Evolutionary conservation across 2,888 invertebrate species (phyloP), one percentile per base, ranked within the genome.

Genomic region (Empis stercorea): DNA sequence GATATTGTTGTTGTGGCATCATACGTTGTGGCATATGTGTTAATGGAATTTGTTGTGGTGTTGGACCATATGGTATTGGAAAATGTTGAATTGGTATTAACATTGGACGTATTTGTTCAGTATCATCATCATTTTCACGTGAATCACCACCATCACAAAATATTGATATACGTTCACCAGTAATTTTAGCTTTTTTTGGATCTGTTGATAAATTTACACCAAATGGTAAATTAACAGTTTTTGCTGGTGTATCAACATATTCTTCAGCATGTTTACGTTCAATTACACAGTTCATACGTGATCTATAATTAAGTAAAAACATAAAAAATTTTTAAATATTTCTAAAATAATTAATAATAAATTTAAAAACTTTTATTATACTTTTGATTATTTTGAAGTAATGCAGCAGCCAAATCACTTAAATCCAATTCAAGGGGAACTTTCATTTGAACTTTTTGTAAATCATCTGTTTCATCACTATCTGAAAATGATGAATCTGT

Each of bases 281-380:
- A 38, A 91, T 87, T 17, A 91, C 79, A 68, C 91, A 92, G 70
- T 91, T 91, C 81, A 91, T 88, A 66, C 84, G 82, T 49, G 87
- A 87, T 62, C 79, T 78, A 60, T 1, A 54, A 44, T 15, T 37
- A 27, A 27, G 9, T 7, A 37, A 16, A 1, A 9, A 10, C 10
- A 23, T 7, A 10, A 32, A n/a, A 43, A 43, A 3, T 2, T 32
- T 9, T 10, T 23, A 6, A 16, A 36, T 36, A 32, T 15, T 32
- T 37, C 1, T 13, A 34, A 34, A 34, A n/a, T 32, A 6, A n/a
- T 13, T 13, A 34, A 34, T n/a, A 2, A n/a, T 4, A 13, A 32
- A 32, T n/a, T n/a, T 13, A 32, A 32, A 13, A n/a, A n/a, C n/a
- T n/a, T n/a, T 34, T n/a, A n/a, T 34, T 30, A 67, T 64, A 79